These are phyloP conservation scores for Eumaeus atala DNA, from an alignment of 1,140 invertebrate species.

Conservation along the genomic window DNA sequence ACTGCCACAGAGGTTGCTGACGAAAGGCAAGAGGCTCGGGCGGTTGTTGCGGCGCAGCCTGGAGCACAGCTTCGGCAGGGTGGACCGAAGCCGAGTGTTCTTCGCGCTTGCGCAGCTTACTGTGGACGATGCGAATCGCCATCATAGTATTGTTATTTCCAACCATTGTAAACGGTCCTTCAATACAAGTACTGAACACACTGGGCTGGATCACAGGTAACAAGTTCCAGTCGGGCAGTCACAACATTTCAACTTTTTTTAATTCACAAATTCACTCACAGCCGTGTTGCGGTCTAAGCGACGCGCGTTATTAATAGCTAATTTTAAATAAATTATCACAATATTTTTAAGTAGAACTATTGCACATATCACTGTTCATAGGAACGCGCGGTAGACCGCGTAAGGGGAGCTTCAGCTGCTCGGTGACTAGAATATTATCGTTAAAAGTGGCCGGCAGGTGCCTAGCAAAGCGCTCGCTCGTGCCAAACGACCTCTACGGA, in stretches of 20 bases:
- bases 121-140: slow-evolving; percentile 90
- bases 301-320: slow-evolving; percentile 65
- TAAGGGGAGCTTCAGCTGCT: slow-evolving; percentile 64
- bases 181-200: slow-evolving; percentile 64
- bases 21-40: slow-evolving; percentile 73
- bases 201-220: slow-evolving; percentile 67
- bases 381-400: slow-evolving; percentile 71
- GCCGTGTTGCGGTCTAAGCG: slow-evolving; percentile 58
- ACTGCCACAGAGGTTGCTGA: slow-evolving; percentile 85
- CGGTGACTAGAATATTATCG: slow-evolving; percentile 73
- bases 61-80: slow-evolving; percentile 77
- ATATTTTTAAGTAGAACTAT: slow-evolving; percentile 70
- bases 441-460: slow-evolving; percentile 72
- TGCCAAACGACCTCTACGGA: slow-evolving; percentile 76
- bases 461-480: slow-evolving; percentile 75
- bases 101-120: slow-evolving; percentile 88
- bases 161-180: slow-evolving; percentile 77
- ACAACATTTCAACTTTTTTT: slow-evolving; percentile 57
- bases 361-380: slow-evolving; percentile 74
- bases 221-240: slow-evolving; percentile 70
- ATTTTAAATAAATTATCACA: slow-evolving; percentile 74
- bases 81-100: slow-evolving; percentile 81
- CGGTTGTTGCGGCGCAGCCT: slow-evolving; percentile 71
- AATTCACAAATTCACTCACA: slow-evolving; percentile 69
- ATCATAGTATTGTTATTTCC: slow-evolving; percentile 87